Evolutionary conservation across 2,888 invertebrate genomes (phyloP), one percentile per base, ranked within the genome.

Genomic region (Sericinus montela): DNA sequence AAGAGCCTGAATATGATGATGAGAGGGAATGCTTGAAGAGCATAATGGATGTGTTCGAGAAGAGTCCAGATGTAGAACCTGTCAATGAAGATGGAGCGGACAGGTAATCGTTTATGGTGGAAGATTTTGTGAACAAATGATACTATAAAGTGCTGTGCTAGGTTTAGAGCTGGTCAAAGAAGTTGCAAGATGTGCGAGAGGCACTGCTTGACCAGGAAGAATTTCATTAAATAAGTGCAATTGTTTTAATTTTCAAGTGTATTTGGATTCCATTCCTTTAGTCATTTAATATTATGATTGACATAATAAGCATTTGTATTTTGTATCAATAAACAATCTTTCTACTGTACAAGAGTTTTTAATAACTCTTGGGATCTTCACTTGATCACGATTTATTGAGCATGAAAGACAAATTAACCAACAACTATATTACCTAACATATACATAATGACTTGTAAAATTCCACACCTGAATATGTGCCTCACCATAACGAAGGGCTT

Each of bases 11-110:
- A 3, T 84, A 63, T 37, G 47, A 52, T 0, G 85, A 87, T 29
- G 84, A 86, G 25, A 75, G 71, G 32, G 73, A 80, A 3, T 72
- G 72, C 43, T 79, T 80, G 28, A 55, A 63, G 3, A 64, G 68
- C 0, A 51, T 83, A 10, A 45, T 58, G 0, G 64, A 55, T 9
- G 52, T 72, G 5, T 67, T 76, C 35, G 46, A 54, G 0, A 45
- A 56, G n/a, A 57, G 46, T 14, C 56, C 63, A 0, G 52, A 54
- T 0, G 39, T 51, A 3, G 67, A 66, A 15, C 51, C 39, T 1
- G 47, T 58, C 0, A 55, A 58, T 11, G 63, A 64, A 0, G 73
- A 74, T 9, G 66, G 65, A 1, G 75, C 75, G 0, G 83, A 83
- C 53, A 74, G 84, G 60, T 85, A 80, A 41, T 32, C 11, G n/a